phyloP scores from a whole-genome alignment of 2,797 vertebrate species.

The Artibeus lituratus region DNA sequence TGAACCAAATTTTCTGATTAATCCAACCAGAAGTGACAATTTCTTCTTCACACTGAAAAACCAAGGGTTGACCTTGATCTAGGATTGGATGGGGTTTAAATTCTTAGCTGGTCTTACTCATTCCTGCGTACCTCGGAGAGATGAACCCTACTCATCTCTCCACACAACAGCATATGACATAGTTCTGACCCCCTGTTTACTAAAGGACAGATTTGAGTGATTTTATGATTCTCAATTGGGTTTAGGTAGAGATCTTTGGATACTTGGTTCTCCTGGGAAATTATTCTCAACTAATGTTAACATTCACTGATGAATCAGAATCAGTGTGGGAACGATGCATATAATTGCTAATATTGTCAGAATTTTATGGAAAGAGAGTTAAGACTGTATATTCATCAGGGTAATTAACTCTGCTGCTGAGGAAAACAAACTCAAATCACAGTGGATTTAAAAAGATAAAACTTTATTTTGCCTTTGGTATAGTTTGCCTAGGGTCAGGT shows the following conservation, averaged over 20 bases:
- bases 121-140: background rate
- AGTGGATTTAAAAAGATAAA: background rate
- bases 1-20: background rate
- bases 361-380: background rate
- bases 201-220: background rate
- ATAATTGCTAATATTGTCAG: slow-evolving; percentile 2
- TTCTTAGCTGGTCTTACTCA: background rate
- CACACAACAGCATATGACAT: background rate
- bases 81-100: background rate
- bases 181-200: background rate
- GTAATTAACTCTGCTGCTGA: background rate
- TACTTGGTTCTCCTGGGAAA: background rate
- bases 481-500: background rate
- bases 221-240: background rate
- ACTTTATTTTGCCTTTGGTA: background rate
- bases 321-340: background rate
- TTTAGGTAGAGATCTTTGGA: background rate
- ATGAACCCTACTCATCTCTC: background rate
- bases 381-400: background rate
- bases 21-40: background rate
- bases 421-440: background rate
- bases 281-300: background rate
- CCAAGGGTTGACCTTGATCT: background rate
- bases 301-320: background rate
- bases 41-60: background rate